phyloP scores from a whole-genome alignment of 1,140 invertebrate genomes.

The Achatina immaculata region DNA sequence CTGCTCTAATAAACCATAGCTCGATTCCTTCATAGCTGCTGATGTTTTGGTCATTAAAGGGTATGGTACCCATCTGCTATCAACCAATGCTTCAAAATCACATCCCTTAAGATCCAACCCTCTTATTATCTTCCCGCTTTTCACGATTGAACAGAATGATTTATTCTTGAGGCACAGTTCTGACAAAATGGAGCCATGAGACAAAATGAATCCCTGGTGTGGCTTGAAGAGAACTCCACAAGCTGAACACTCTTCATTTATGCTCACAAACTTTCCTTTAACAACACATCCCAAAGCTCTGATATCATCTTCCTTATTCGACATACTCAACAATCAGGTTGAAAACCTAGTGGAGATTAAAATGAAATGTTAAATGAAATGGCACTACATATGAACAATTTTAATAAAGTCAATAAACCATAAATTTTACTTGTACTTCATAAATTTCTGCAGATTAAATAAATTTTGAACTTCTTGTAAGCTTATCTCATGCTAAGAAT shows the following conservation, averaged over 20 bases:
- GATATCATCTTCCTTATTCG: neutral
- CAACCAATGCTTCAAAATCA: slow-evolving; percentile 5
- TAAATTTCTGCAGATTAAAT: too few species aligned
- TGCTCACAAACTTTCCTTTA: neutral
- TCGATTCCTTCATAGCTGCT: too few species aligned
- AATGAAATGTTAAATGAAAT: too few species aligned
- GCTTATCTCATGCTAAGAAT: too few species aligned
- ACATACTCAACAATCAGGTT: too few species aligned
- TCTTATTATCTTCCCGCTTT: slow-evolving; percentile 10
- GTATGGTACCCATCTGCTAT: slow-evolving; percentile 3
- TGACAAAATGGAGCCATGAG: slow-evolving; percentile 32
- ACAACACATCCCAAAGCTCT: slow-evolving; percentile 26
- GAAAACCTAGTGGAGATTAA: too few species aligned
- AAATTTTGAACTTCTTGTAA: too few species aligned
- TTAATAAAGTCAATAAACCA: too few species aligned
- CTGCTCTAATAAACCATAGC: neutral
- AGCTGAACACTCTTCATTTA: slow-evolving; percentile 9
- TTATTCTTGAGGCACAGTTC: slow-evolving; percentile 10
- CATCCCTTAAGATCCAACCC: neutral
- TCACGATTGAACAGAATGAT: neutral
- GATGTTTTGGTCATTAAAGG: too few species aligned
- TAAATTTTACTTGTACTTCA: too few species aligned
- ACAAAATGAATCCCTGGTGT: slow-evolving; percentile 24
- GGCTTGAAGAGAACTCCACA: slow-evolving; percentile 20
- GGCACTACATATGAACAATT: too few species aligned